These are phyloP conservation scores for Eidolon dupreanum DNA, from an alignment of 2,797 vertebrate species.

Conservation along the genomic window DNA sequence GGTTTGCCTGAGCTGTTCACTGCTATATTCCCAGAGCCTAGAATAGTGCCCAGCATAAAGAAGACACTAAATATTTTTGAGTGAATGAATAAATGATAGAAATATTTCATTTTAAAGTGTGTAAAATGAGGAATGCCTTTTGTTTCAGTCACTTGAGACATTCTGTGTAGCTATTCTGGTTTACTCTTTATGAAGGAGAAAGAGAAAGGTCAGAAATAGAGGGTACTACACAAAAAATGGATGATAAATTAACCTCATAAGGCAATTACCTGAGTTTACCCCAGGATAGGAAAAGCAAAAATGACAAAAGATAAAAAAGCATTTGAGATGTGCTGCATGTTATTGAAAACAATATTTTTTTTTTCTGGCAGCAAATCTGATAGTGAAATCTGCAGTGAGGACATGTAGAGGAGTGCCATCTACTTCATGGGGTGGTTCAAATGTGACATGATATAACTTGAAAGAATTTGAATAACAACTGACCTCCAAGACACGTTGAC, in stretches of 20 bases:
- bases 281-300: neutral
- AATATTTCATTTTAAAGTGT: neutral
- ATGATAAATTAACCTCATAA: constrained; percentile 72
- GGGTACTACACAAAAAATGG: neutral
- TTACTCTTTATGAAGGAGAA: neutral
- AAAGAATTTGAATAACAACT: constrained; percentile 6
- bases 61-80: neutral
- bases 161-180: constrained; percentile 4
- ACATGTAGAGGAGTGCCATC: neutral
- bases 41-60: neutral
- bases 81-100: neutral
- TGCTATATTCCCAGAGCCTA: neutral
- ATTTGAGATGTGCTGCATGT: neutral
- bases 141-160: neutral
- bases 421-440: neutral
- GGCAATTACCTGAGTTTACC: constrained; percentile 43
- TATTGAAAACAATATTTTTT: constrained; percentile 50
- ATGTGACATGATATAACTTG: neutral
- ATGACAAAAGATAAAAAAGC: constrained; percentile 1
- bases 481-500: neutral
- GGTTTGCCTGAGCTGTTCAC: neutral
- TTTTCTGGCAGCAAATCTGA: constrained; percentile 26
- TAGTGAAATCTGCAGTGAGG: neutral
- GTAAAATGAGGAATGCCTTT: constrained; percentile 29
- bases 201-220: constrained; percentile 18